Evolutionary conservation across 30 jellyfish, hydroid and myxozoan species (phyloP), one percentile per base, ranked within the genome.

Genomic region (Pseudorhiza aurosa): DNA sequence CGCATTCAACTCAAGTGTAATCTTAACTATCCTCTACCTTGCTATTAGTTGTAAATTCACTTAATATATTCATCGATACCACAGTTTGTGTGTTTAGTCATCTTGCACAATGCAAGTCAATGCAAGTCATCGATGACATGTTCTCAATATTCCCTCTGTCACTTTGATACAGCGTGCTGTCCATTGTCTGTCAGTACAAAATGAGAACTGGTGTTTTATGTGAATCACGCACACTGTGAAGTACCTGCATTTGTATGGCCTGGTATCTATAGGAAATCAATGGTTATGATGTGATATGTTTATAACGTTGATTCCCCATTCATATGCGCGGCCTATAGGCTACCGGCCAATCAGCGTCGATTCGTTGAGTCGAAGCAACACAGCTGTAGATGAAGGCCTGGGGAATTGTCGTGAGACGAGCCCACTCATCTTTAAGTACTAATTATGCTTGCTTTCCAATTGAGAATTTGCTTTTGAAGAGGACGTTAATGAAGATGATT

Each of bases 241-340:
- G 77, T 65, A 80, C 91, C 91, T 80, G 91, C 84, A 55, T 57
- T 22, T 43, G 31, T 19, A 35, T 36, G 65, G 53, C 70, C 39
- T 29, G 85, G 92, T 44, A 81, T 69, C 81, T 45, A 69, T 58
- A 68, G 82, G 94, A 82, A 59, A 21, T 72, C 86, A 71, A 25
- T 68, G 94, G 65, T 76, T 72, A 51, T 82, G 94, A 82, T 87
- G 94, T 82, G 25, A 82, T 70, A 82, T 82, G 94, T 82, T 82
- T 82, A 65, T 79, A 44, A 40, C 67, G 76, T 15, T 39, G n/a
- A n/a, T 33, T 40, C 7, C 22, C 94, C 85, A 82, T 55, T 82
- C 94, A 82, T 45, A 44, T 18, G 68, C 86, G 32, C 27, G 45
- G 75, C 11, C 53, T 57, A 44, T 47, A 28, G 15, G 57, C 74